Evolutionary conservation across 2,888 invertebrate species (phyloP), one percentile per base, ranked within the genome.

Genomic region (Parasteatoda lunata): DNA sequence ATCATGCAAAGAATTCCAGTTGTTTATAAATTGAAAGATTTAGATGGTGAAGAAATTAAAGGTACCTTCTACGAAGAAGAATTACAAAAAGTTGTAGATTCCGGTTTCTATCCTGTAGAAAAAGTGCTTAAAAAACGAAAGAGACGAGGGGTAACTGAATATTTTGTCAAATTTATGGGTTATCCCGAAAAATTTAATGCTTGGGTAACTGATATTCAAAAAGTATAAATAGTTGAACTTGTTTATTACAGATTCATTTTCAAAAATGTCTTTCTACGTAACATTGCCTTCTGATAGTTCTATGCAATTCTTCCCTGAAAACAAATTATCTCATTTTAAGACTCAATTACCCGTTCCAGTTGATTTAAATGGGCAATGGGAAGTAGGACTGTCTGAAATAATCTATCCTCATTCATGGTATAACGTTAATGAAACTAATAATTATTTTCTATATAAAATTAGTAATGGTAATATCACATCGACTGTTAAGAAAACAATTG

Each of bases 261-360:
- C 3, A 66, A 77, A 54, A 30, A 83, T 83, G 77, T 70, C 59
- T 7, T 75, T 83, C 75, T 90, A 89, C 80, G n/a, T 90, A 8
- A 90, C 89, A 5, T 66, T 90, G 3, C 85, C 89, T 13, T 89
- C 89, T 48, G 90, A 91, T 78, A 90, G 89, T 68, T 90, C 90
- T 7, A 89, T 90, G 89, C 7, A 79, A 3, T 89, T 89, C 71
- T 90, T 89, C 88, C 89, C 90, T 0, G n/a, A n/a, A n/a, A n/a
- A n/a, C n/a, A n/a, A n/a, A n/a, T n/a, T n/a, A n/a, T n/a, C n/a
- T n/a, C n/a, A n/a, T n/a, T n/a, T n/a, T n/a, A n/a, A n/a, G n/a
- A n/a, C n/a, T n/a, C n/a, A n/a, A n/a, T n/a, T n/a, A n/a, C n/a
- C n/a, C n/a, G n/a, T n/a, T n/a, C n/a, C n/a, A n/a, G n/a, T n/a